Evolutionary conservation across 2,888 invertebrate genomes (phyloP).

Genomic region (Xestia ashworthii): DNA sequence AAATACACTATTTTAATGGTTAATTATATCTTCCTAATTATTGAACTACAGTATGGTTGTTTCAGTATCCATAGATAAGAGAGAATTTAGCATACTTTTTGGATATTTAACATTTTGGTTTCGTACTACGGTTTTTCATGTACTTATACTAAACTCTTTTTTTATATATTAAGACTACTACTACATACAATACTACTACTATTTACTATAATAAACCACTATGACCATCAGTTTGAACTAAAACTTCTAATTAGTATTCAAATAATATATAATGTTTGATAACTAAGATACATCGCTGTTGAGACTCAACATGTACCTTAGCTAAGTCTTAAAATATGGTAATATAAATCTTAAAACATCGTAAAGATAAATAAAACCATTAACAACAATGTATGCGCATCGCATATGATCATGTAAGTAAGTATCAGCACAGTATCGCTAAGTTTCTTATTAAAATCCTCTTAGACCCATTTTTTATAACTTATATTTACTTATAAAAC

Average conservation of each 20-base stretch:
- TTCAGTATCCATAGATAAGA: too few species aligned
- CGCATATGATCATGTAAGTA: slow-evolving; percentile 26
- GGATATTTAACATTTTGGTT: too few species aligned
- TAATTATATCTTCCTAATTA: too few species aligned
- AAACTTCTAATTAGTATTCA: neutral
- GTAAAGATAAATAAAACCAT: slow-evolving; percentile 38
- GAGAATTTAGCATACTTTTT: too few species aligned
- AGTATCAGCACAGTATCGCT: slow-evolving; percentile 4
- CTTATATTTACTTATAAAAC: too few species aligned
- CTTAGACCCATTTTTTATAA: too few species aligned
- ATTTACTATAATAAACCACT: too few species aligned
- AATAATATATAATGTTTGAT: neutral
- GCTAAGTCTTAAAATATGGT: slow-evolving; percentile 4
- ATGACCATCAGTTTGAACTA: neutral
- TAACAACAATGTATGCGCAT: slow-evolving; percentile 38
- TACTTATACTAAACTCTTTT: too few species aligned
- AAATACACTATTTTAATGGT: neutral
- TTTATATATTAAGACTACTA: too few species aligned
- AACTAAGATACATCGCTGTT: neutral
- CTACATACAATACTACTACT: too few species aligned
- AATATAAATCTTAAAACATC: slow-evolving; percentile 10
- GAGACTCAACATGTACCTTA: neutral
- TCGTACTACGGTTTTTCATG: too few species aligned
- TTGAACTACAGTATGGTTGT: too few species aligned
- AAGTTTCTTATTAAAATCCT: slow-evolving; percentile 20